Evolutionary conservation across 2,797 vertebrate species (phyloP).

Genomic region (Enteromius argenteus): DNA sequence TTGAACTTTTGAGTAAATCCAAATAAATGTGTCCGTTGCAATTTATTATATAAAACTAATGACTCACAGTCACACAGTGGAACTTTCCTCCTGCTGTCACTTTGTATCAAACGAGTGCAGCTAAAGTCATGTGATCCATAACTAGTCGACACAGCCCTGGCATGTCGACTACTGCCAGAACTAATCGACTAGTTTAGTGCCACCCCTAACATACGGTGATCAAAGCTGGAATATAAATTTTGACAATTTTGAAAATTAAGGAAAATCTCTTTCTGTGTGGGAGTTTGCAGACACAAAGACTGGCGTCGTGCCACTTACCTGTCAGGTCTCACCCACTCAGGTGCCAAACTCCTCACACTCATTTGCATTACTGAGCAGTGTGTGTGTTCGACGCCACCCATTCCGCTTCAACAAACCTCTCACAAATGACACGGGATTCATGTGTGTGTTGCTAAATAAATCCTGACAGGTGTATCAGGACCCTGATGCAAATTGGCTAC

Average conservation of each 20-base stretch:
- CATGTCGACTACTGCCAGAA: background rate
- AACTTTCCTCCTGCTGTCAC: constrained; percentile 15
- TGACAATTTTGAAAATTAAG: constrained; percentile 27
- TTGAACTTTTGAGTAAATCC: constrained; percentile 4
- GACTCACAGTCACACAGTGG: background rate
- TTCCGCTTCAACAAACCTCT: background rate
- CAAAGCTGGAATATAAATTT: constrained; percentile 8
- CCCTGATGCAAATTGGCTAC: background rate
- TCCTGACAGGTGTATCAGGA: constrained; percentile 11
- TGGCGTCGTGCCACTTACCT: constrained; percentile 50
- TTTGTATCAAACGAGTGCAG: background rate
- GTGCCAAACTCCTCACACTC: constrained; percentile 40
- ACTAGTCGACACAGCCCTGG: background rate
- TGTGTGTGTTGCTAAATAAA: background rate
- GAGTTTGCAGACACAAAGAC: constrained; percentile 40
- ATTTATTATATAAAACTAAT: constrained; percentile 13
- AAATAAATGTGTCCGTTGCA: constrained; percentile 9
- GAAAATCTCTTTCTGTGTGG: constrained; percentile 40
- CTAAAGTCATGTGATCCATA: constrained; percentile 25
- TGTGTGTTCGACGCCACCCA: constrained; percentile 10
- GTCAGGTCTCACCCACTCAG: constrained; percentile 49
- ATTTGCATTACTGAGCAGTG: constrained; percentile 52
- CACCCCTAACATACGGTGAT: constrained; percentile 3
- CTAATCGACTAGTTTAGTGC: constrained; percentile 18
- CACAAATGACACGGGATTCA: background rate